Percentiles rank a stretch among this genome's conserved stretches.
Conservation (phyloP, 2,113 vertebrate species). For the Alethe diademata region DNA sequence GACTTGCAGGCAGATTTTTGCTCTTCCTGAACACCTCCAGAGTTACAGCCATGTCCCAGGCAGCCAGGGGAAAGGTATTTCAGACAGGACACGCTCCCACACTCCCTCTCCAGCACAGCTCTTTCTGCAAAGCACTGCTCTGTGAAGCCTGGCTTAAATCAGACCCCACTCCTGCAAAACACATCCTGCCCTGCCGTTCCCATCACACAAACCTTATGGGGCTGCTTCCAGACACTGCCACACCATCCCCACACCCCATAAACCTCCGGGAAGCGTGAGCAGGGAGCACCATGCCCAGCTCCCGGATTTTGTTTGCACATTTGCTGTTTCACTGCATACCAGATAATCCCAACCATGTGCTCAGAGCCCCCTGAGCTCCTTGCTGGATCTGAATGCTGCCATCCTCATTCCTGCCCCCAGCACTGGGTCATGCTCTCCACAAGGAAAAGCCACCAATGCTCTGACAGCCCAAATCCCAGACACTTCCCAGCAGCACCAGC, state of each 20-base stretch:
- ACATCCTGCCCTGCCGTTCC: background rate
- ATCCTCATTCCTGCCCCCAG: background rate
- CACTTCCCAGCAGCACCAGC: background rate
- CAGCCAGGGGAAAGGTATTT: background rate
- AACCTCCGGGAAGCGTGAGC: background rate
- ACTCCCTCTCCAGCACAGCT: background rate
- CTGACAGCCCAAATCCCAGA: background rate
- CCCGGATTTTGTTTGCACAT: accelerated
- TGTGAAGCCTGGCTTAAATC: background rate
- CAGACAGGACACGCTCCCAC: background rate
- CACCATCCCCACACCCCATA: accelerated
- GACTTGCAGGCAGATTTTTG: background rate
- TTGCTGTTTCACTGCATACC: background rate
- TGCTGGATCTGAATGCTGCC: accelerated
- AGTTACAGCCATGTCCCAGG: background rate
- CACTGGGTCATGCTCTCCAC: background rate
- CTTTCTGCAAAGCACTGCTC: background rate
- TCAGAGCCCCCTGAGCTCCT: background rate
- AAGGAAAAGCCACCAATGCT: background rate
- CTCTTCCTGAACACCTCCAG: background rate
- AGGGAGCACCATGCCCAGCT: background rate
- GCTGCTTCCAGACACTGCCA: background rate
- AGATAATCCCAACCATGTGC: background rate
- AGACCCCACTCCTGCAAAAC: background rate
- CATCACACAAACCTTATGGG: accelerated